Conservation (phyloP, 2,797 vertebrate species). For the Falco biarmicus region DNA sequence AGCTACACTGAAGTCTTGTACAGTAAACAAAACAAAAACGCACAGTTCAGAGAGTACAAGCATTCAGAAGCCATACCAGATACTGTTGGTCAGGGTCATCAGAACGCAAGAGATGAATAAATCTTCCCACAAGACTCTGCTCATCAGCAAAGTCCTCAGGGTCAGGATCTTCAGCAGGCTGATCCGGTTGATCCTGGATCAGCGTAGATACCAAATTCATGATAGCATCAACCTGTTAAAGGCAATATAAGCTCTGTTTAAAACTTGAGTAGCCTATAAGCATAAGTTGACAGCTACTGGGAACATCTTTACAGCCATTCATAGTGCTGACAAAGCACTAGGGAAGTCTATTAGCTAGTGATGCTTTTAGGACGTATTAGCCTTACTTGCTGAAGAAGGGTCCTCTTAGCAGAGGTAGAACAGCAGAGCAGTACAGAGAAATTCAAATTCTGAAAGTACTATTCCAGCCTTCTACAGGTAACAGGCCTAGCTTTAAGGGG, state of each 20-base stretch:
- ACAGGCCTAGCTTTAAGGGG: not conserved
- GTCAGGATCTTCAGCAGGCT: constrained; percentile 95
- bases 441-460: not conserved
- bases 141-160: constrained; percentile 98
- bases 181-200: constrained; percentile 98
- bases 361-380: not conserved
- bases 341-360: not conserved
- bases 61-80: constrained; percentile 77
- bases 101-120: constrained; percentile 94
- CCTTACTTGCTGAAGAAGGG: not conserved
- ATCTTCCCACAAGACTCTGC: constrained; percentile 96
- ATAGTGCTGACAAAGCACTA: not conserved
- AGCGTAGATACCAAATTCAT: constrained; percentile 93
- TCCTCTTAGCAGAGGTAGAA: not conserved
- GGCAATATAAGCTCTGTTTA: not conserved
- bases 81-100: constrained; percentile 98
- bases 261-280: not conserved
- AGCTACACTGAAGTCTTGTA: not conserved
- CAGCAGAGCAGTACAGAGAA: not conserved
- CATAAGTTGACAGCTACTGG: not conserved
- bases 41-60: not conserved
- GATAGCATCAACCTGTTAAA: constrained; percentile 91
- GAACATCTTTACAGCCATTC: not conserved
- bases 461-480: not conserved
- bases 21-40: not conserved